Evolutionary conservation across 2,113 vertebrate species (phyloP).

Genomic region (Bostrychus sinensis): DNA sequence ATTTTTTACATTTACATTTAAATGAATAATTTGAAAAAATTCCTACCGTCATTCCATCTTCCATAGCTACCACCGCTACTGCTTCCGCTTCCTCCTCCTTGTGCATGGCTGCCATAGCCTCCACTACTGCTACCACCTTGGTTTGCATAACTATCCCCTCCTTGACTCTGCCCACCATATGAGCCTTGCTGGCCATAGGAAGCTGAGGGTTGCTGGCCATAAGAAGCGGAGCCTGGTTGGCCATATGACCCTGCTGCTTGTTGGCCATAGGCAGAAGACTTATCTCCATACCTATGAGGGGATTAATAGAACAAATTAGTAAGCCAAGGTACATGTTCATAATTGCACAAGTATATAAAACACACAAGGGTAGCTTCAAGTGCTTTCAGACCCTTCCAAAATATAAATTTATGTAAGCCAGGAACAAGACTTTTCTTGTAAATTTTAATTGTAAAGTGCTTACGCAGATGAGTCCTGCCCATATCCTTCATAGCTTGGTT

Average conservation of each 20-base stretch:
- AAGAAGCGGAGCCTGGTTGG: background rate
- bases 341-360: background rate
- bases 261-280: conserved; percentile 52
- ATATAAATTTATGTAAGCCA: background rate
- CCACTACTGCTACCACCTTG: conserved; percentile 24
- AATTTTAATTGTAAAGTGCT: conserved; percentile 14
- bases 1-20: background rate
- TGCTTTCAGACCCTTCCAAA: too few species aligned
- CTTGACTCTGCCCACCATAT: conserved; percentile 26
- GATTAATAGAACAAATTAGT: background rate
- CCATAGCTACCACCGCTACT: conserved; percentile 50
- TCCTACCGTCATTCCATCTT: conserved; percentile 75
- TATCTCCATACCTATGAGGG: conserved; percentile 68
- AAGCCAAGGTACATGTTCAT: background rate
- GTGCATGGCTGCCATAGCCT: conserved; percentile 45
- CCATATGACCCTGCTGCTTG: conserved; percentile 39
- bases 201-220: conserved; percentile 7
- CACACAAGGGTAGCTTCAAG: background rate
- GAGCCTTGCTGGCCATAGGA: conserved; percentile 60
- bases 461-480: conserved; percentile 77
- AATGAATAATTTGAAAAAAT: background rate
- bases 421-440: background rate
- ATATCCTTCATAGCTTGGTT: conserved; percentile 63
- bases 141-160: conserved; percentile 14
- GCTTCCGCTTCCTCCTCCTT: conserved; percentile 5